Evolutionary conservation across 2,797 vertebrate species (phyloP), one percentile per base, ranked within the genome.

Genomic region (Antrozous pallidus): DNA sequence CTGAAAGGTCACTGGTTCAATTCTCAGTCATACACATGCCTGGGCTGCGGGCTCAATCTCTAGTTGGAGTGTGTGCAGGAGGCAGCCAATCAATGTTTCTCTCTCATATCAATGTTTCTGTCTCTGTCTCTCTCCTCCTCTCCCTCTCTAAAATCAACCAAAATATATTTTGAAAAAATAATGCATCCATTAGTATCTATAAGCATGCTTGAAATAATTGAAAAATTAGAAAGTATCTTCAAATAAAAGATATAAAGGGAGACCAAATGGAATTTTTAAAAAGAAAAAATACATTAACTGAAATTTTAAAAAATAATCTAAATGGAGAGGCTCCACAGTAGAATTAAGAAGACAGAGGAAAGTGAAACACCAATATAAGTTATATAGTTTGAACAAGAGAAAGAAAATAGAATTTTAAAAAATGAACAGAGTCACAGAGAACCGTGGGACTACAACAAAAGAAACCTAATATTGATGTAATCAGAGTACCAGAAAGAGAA

Each of bases 211-310:
- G 22, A 84, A 89, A 71, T 51, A 83, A 83, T 5, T 79, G 9
- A 79, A 92, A 61, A 92, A 79, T 61, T 80, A 58, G 51, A 71
- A 83, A 67, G 26, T 77, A 17, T 70, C 12, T 70, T 26, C 31
- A 74, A 93, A 73, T 88, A 81, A 86, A 83, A 77, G 49, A 69
- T 40, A 79, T 83, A 77, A 79, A 75, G n/a, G 22, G 71, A 93
- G n/a, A 80, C 11, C 33, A 63, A 92, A 70, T 86, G 51, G 51
- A 79, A 86, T 45, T 61, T 86, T 79, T 40, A n/a, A 45, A 91
- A 49, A 17, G 49, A 13, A 92, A 75, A 56, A 70, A 61, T 40
- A 70, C 20, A 79, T 49, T 63, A 90, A 74, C 28, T 20, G 81
- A 70, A 71, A 36, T 31, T 58, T 56, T 24, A 17, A 61, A 42